These are phyloP conservation scores for Rhorus exstirpatorius DNA, from an alignment of 2,888 invertebrate species.

Conservation along the genomic window DNA sequence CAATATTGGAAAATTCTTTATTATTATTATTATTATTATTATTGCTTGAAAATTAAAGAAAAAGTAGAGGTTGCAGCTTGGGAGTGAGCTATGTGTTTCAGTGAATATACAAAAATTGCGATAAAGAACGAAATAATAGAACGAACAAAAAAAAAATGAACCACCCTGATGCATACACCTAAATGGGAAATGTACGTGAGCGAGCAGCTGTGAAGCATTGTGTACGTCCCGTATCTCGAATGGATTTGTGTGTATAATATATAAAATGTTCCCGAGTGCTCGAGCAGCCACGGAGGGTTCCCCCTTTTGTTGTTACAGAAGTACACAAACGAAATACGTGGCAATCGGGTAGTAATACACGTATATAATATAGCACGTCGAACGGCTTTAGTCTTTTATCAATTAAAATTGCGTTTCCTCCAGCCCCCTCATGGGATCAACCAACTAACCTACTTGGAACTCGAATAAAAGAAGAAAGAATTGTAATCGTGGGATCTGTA, in stretches of 20 bases:
- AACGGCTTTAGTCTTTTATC: constrained; percentile 29
- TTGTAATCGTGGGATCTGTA: constrained; percentile 25
- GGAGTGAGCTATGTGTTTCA: too few species aligned
- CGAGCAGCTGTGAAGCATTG: constrained; percentile 32
- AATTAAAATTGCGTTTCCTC: constrained; percentile 53
- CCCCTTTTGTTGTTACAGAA: constrained; percentile 44
- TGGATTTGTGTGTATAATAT: constrained; percentile 22
- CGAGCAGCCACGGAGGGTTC: constrained; percentile 7
- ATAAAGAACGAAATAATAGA: not conserved
- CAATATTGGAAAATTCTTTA: too few species aligned
- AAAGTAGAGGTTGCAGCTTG: too few species aligned
- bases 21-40: too few species aligned
- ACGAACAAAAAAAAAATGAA: constrained; percentile 3
- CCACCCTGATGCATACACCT: constrained; percentile 1
- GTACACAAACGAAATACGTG: constrained; percentile 12
- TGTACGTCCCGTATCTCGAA: not conserved
- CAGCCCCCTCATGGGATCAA: constrained; percentile 38
- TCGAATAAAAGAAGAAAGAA: constrained; percentile 40
- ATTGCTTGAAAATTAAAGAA: too few species aligned
- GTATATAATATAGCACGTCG: constrained; percentile 11
- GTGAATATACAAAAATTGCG: not conserved
- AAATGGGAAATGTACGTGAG: not conserved
- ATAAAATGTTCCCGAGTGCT: constrained; percentile 38
- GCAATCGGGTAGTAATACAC: constrained; percentile 1
- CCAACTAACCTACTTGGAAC: constrained; percentile 55